phyloP scores from a whole-genome alignment of 2,113 vertebrate genomes.

The Pachycephala philippinensis region DNA sequence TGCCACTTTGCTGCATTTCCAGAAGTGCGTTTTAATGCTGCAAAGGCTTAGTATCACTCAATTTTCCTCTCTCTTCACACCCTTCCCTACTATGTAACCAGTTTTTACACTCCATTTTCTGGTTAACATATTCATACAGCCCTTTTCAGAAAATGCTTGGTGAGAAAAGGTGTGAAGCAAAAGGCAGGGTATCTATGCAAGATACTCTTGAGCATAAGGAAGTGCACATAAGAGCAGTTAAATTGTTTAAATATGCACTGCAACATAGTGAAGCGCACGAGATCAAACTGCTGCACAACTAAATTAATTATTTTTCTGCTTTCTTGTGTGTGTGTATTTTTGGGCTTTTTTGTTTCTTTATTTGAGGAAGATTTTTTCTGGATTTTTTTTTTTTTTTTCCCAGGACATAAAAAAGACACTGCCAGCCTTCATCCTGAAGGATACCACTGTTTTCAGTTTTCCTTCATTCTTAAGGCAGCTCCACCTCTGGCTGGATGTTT shows the following conservation, averaged over 20 bases:
- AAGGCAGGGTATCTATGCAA: not conserved
- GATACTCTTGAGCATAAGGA: conserved; percentile 3
- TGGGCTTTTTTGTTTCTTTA: not conserved
- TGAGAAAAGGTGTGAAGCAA: not conserved
- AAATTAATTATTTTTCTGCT: not conserved
- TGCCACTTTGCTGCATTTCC: not conserved
- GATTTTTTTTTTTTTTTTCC: not conserved
- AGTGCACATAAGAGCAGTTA: not conserved
- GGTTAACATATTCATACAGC: not conserved
- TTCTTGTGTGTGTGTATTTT: not conserved
- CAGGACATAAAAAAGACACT: not conserved
- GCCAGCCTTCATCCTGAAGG: not conserved
- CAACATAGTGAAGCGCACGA: not conserved
- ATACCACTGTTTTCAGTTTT: not conserved
- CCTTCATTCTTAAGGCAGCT: not conserved
- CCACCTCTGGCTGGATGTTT: not conserved
- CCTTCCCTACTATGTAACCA: not conserved
- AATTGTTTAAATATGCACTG: not conserved
- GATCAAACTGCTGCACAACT: not conserved
- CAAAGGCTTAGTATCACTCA: not conserved
- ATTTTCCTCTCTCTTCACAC: not conserved
- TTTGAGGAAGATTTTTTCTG: not conserved
- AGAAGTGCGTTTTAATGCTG: not conserved
- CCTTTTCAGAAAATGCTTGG: not conserved
- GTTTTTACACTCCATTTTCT: conserved; percentile 31